phyloP scores from a whole-genome alignment of 1,140 invertebrate species.

The Neodiprion fabricii region DNA sequence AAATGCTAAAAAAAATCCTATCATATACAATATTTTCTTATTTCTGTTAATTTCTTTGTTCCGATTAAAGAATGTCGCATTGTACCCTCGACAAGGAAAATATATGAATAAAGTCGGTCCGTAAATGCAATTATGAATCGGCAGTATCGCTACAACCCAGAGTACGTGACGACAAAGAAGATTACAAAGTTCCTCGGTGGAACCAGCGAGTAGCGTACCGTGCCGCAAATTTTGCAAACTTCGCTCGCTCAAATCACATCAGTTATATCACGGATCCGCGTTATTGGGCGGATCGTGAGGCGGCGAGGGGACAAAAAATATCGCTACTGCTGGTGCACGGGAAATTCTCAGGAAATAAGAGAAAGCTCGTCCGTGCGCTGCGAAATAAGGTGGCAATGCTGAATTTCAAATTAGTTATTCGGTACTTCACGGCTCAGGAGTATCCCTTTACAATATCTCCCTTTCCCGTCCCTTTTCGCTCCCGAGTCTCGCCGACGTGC shows the following conservation, averaged over 20 bases:
- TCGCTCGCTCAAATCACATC: not conserved
- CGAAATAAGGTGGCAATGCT: constrained; percentile 29
- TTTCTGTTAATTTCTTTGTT: no score
- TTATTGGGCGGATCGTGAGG: no score
- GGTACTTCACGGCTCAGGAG: not conserved
- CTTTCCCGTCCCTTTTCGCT: not conserved
- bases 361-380: constrained; percentile 43
- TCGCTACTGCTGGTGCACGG: not conserved
- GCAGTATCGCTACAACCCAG: not conserved
- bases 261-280: not conserved
- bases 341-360: constrained; percentile 16
- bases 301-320: not conserved
- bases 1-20: no score
- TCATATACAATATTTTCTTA: no score
- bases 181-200: not conserved
- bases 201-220: not conserved
- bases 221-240: not conserved
- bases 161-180: not conserved
- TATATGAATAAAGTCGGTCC: no score
- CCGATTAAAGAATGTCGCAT: no score
- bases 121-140: no score
- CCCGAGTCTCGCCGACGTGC: not conserved
- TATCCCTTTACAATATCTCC: not conserved
- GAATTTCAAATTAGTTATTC: constrained; percentile 45
- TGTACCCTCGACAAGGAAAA: no score